Evolutionary conservation across 2,888 invertebrate genomes (phyloP).

Genomic region (Eupithecia vulgata): DNA sequence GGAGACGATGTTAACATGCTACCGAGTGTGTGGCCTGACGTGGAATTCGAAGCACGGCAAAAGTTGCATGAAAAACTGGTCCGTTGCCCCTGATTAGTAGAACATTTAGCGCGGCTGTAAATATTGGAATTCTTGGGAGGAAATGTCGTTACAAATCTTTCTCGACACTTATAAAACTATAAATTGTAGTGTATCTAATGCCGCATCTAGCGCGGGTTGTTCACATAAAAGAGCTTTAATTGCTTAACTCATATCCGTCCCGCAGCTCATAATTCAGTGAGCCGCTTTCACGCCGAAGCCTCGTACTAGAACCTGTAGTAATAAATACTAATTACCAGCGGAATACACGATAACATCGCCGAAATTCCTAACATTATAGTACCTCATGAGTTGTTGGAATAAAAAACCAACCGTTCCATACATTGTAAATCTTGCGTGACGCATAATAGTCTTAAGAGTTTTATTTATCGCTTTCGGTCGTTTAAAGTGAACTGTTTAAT

Average conservation of each 20-base stretch:
- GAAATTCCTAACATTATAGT: conserved; percentile 71
- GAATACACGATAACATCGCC: conserved; percentile 80
- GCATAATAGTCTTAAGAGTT: conserved; percentile 75
- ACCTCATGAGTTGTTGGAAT: conserved; percentile 57
- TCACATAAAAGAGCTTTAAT: conserved; percentile 75
- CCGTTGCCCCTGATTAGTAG: conserved; percentile 25
- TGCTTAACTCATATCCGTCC: conserved; percentile 75
- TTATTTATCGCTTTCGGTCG: conserved; percentile 78
- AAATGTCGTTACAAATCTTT: conserved; percentile 51
- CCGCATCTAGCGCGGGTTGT: conserved; percentile 69
- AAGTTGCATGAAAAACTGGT: conserved; percentile 36
- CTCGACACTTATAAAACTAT: conserved; percentile 62
- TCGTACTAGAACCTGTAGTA: conserved; percentile 64
- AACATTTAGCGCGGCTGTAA: conserved; percentile 27
- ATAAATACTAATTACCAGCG: conserved; percentile 83
- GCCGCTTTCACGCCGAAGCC: conserved; percentile 73
- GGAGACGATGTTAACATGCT: conserved; percentile 60
- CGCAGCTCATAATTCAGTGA: conserved; percentile 72
- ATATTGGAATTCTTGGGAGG: conserved; percentile 24
- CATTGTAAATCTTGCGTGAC: conserved; percentile 81
- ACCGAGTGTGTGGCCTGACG: conserved; percentile 68
- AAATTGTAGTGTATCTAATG: conserved; percentile 72
- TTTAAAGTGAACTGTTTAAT: conserved; percentile 80
- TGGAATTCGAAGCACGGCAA: conserved; percentile 42
- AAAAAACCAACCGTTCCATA: conserved; percentile 70